phyloP scores from a whole-genome alignment of 2,888 invertebrate genomes.

The Tachina lurida region DNA sequence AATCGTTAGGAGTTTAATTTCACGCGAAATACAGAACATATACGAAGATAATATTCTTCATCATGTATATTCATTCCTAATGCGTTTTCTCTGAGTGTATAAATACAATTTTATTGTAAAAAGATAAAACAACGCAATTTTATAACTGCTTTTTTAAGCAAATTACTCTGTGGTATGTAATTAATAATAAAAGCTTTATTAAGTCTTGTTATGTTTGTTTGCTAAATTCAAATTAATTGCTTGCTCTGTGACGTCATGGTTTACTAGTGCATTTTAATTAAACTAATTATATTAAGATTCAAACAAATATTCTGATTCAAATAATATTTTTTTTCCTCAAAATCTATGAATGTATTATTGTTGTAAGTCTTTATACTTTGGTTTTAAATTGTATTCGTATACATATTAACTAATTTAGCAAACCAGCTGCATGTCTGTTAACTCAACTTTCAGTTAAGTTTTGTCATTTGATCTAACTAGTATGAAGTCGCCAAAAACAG shows the following conservation, averaged over 20 bases:
- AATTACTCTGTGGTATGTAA: not conserved
- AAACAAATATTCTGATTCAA: conserved; percentile 5
- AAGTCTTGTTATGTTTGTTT: not conserved
- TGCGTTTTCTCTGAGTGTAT: too few species aligned
- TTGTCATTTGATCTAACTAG: conserved; percentile 44
- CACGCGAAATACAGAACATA: too few species aligned
- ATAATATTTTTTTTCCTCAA: too few species aligned
- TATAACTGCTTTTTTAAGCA: not conserved
- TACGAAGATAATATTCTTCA: too few species aligned
- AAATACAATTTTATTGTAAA: too few species aligned
- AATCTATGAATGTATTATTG: too few species aligned
- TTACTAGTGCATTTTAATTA: not conserved
- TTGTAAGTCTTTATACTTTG: not conserved
- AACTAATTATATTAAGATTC: not conserved
- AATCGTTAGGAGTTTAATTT: too few species aligned
- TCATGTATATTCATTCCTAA: too few species aligned
- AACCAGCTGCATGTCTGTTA: not conserved
- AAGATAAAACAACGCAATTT: not conserved
- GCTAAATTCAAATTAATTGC: not conserved
- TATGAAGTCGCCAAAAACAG: conserved; percentile 42
- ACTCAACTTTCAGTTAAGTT: conserved; percentile 40
- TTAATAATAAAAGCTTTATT: not conserved
- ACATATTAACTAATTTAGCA: not conserved
- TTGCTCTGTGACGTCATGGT: not conserved
- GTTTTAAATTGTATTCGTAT: not conserved